Base-by-base conservation (phyloP, 2,797 vertebrate species). In the Intellagama lesueurii region DNA sequence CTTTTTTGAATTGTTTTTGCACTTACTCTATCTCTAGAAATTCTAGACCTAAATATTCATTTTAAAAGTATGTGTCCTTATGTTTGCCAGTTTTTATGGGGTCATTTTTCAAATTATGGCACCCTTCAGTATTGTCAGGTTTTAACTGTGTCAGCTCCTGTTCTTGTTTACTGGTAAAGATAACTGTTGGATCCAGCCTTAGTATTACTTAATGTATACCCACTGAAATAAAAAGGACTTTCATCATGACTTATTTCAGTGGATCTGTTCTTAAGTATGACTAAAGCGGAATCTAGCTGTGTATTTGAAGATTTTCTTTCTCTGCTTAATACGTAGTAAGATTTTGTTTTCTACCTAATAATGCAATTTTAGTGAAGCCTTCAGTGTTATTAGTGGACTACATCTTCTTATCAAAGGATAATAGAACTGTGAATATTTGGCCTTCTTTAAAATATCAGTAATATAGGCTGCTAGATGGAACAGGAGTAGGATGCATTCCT, bases 1-100 rank as follows among this genome's bases (percentile, higher is more conserved):
- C 93, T 89, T 92, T 68, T 0, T 56, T 85, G 30, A 16, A 68
- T 86, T 76, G 4, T 49, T 68, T 66, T 80, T 87, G 0, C 64
- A 85, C 76, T 75, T 68, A 0, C 14, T 40, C 19, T 76, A 32
- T 77, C 35, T 64, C 35, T 68, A 40, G 11, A 84, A 89, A 2
- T 7, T 0, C 56, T 90, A 73, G 52, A 83, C 40, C 35, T 22
- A 64, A 90, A 69, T 88, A 56, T n/a, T 56, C 52, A 44, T 84
- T 91, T 88, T 86, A 68, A 89, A 92, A 75, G 35, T 88, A 12
- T 2, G 0, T 28, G 1, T 2, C 2, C 9, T 35, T 49, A 35
- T 84, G 49, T 83, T 80, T 76, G 80, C 17, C n/a, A 19, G 12
- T 66, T 87, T 47, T 52, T 1, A 0, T 0, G 9, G 32, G 86